Conservation (phyloP, 2,113 vertebrate species). For the Haplochromis vanheusdeni region DNA sequence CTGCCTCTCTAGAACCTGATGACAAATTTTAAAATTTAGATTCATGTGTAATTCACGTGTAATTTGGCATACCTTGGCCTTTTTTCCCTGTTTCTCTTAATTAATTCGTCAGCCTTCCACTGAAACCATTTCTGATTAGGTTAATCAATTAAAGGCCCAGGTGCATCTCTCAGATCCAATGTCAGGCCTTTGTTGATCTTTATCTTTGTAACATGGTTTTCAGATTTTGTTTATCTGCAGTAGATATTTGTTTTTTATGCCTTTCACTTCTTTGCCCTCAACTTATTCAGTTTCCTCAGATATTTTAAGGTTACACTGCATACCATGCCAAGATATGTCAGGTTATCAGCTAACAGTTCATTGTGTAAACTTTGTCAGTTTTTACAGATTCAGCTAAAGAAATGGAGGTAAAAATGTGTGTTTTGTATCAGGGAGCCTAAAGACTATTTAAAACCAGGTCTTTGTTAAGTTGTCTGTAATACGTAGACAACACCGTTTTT, state of each 20-base stretch:
- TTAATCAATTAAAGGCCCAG: background rate
- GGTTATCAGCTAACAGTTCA: background rate
- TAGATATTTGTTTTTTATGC: background rate
- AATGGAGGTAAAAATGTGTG: background rate
- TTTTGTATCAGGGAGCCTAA: background rate
- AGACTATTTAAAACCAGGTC: background rate
- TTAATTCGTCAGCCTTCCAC: background rate
- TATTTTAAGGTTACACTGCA: background rate
- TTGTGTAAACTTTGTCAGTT: background rate
- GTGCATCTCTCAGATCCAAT: background rate
- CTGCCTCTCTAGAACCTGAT: background rate
- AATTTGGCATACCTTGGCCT: background rate
- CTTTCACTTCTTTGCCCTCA: background rate
- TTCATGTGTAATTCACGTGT: background rate
- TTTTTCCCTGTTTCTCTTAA: background rate
- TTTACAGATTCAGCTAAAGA: background rate
- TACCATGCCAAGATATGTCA: background rate
- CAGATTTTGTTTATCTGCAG: background rate
- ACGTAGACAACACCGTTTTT: rapidly evolving
- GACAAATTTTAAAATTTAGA: background rate
- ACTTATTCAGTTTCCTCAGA: background rate
- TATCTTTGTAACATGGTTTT: background rate
- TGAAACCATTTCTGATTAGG: background rate
- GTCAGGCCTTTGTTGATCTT: background rate
- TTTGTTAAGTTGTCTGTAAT: background rate